A percentile compares a stretch with the other conserved stretches of the same genome.
These are phyloP conservation scores for Steinernema carpocapsae DNA, from an alignment of 2,888 invertebrate species.

Conservation along the genomic window DNA sequence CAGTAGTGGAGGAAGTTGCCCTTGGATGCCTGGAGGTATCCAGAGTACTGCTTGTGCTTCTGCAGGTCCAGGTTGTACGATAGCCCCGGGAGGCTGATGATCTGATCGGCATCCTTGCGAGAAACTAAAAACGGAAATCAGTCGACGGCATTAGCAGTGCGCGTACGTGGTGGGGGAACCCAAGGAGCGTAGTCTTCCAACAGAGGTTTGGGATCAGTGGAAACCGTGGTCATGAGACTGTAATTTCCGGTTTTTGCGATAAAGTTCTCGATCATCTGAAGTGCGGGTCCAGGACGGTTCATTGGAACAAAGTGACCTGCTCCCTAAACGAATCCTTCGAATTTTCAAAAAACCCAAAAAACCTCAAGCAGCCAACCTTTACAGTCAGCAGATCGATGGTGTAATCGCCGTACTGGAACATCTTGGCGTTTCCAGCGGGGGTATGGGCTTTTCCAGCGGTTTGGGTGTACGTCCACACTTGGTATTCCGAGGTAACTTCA, in stretches of 20 bases:
- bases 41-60: slow-evolving; percentile 71
- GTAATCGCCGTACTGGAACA: slow-evolving; percentile 42
- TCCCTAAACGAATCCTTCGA: slow-evolving; percentile 38
- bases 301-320: slow-evolving; percentile 53
- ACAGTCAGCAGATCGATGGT: slow-evolving; percentile 55
- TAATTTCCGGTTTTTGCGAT: slow-evolving; percentile 46
- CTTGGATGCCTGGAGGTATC: slow-evolving; percentile 64
- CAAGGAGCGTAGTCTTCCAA: slow-evolving; percentile 36
- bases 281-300: slow-evolving; percentile 62
- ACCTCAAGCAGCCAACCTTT: slow-evolving; percentile 39
- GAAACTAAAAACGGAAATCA: slow-evolving; percentile 1
- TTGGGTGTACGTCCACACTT: slow-evolving; percentile 51
- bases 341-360: not conserved
- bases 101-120: slow-evolving; percentile 46
- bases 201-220: slow-evolving; percentile 36
- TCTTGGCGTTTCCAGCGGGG: slow-evolving; percentile 47
- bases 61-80: slow-evolving; percentile 66
- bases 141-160: not conserved
- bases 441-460: slow-evolving; percentile 40
- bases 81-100: slow-evolving; percentile 55
- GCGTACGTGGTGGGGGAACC: not conserved
- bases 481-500: slow-evolving; percentile 39
- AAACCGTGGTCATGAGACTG: slow-evolving; percentile 41
- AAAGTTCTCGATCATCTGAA: slow-evolving; percentile 63
- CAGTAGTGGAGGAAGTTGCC: slow-evolving; percentile 71